Evolutionary conservation across 2,888 invertebrate species (phyloP), one percentile per base, ranked within the genome.

Genomic region (Spicauda simplicius): DNA sequence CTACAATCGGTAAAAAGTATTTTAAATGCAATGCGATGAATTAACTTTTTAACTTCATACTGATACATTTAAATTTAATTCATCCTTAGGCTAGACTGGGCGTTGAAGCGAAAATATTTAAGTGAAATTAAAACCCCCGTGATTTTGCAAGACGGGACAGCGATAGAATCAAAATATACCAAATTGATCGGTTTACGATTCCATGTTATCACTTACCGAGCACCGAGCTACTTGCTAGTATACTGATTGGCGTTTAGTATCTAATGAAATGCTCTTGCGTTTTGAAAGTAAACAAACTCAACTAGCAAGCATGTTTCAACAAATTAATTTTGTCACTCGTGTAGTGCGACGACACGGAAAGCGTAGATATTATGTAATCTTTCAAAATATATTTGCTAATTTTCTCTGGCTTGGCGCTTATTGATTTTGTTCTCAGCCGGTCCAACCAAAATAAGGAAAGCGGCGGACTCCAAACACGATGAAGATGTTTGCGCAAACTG

Each of bases 341-440:
- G 54, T 48, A 59, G 41, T 41, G 56, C 61, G 60, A 61, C 52
- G 62, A 62, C 68, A 68, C 68, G 68, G 68, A 68, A 68, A 68
- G 41, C 62, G 68, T 68, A 68, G 68, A 41, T 61, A 30, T 52
- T 50, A 20, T 45, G 54, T 60, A 5, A 20, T n/a, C 25, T 18
- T 59, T 14, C 19, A 19, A 7, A 48, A 14, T 30, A 30, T 61
- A 65, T 69, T 69, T 73, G 65, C 52, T 65, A 69, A 67, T 64
- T 60, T 73, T 82, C 73, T 82, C 81, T 83, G 81, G 91, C 91
- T 88, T 82, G 79, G 91, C 89, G 90, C 83, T 85, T 77, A 80
- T 90, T 85, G 79, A 80, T 85, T 87, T 84, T 91, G 90, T 91
- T 90, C 88, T 80, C 91, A 91, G 91, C 84, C 76, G 86, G 84